phyloP scores from a whole-genome alignment of 2,888 invertebrate species.

The Macrophya annulata region DNA sequence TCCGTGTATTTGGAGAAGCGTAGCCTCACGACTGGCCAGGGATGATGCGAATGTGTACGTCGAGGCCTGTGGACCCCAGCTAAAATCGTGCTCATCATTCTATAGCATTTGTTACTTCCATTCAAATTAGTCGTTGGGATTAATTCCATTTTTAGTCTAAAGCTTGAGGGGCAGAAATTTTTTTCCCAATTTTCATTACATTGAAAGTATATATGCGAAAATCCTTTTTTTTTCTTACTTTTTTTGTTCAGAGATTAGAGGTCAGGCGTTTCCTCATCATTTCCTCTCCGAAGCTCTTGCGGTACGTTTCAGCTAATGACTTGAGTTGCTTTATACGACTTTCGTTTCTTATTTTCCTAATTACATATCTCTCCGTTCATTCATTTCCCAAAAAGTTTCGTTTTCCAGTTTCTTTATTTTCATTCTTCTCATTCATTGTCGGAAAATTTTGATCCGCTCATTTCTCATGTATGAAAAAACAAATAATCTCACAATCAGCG shows the following conservation, averaged over 20 bases:
- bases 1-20: not conserved
- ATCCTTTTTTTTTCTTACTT: not conserved
- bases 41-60: not conserved
- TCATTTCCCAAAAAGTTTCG: not conserved
- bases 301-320: conserved; percentile 23
- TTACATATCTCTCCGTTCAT: conserved; percentile 11
- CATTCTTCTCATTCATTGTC: not conserved
- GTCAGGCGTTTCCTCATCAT: not conserved
- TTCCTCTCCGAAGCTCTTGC: not conserved
- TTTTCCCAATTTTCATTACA: conserved; percentile 35
- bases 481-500: not conserved
- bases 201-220: conserved; percentile 25
- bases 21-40: not conserved
- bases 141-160: conserved; percentile 26
- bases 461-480: not conserved
- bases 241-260: not conserved
- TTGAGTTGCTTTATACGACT: not conserved
- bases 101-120: conserved; percentile 30
- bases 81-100: conserved; percentile 31
- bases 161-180: not conserved
- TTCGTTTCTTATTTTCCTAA: not conserved
- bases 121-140: conserved; percentile 37
- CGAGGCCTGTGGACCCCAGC: not conserved
- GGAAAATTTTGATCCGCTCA: not conserved
- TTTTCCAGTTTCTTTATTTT: not conserved